Evolutionary conservation across 2,113 vertebrate genomes (phyloP), one percentile per base, ranked within the genome.

Genomic region (Helogale parvula): DNA sequence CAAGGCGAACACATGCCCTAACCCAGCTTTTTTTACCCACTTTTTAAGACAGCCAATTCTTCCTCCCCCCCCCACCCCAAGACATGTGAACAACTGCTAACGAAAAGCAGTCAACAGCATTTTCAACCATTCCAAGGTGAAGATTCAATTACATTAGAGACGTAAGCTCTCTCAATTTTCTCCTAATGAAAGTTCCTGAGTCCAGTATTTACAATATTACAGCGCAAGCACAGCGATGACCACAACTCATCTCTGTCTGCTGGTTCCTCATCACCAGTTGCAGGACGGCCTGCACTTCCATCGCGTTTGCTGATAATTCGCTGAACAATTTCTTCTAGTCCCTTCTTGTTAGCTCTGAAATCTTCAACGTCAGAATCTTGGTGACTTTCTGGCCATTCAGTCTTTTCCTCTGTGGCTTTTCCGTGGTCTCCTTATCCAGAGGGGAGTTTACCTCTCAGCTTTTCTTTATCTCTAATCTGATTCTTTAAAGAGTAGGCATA

Each of bases 401-500:
- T 99, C 98, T 99, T 99, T 93, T 99, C 99, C 96, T 99, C 99
- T 3, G 99, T 99, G 0, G 99, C 99, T 90, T 99, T 99, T 98
- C 99, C 47, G 99, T 99, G 71, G 99, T 97, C 91, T 99, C 99
- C 97, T 99, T 99, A 93, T 99, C 99, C 99, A 4, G 99, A 98
- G 0, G 99, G 99, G 90, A 99, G 98, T 96, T 99, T 99, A 5
- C 99, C 99, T 0, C 99, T 99, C 17, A 99, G 99, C 98, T 99
- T 99, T 98, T 99, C 99, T 96, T 99, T 99, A 96, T 99, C 99
- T 0, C 99, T 99, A 0, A 99, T 99, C 98, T 99, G 99, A 91
- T 99, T 99, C 98, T 99, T 99, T 94, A 99, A 99, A 0, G 99
- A 99, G 71, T 99, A 99, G 72, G 99, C 99, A 0, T 99, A 99